Percentiles rank a stretch among this genome's conserved stretches.
Conservation (phyloP, 1,140 invertebrate genomes). For the Drosophila nannoptera region DNA sequence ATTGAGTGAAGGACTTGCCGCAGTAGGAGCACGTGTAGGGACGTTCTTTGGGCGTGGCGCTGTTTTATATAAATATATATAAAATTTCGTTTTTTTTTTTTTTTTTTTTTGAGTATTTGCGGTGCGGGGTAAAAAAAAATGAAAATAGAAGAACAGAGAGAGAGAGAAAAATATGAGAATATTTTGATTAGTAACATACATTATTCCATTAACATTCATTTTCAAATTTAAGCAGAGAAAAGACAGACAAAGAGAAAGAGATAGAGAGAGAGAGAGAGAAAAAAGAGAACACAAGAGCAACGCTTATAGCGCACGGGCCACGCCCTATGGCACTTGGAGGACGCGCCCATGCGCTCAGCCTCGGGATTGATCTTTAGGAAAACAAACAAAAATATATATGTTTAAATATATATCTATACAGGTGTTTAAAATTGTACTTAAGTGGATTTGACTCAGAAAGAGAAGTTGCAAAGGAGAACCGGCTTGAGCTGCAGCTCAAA, state of each 20-base stretch:
- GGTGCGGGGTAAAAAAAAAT: constrained; percentile 55
- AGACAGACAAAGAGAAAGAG: background rate
- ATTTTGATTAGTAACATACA: constrained; percentile 72
- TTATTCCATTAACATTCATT: constrained; percentile 29
- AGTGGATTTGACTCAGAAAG: background rate
- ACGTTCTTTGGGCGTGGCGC: constrained; percentile 78
- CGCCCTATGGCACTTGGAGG: constrained; percentile 82
- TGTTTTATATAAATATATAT: constrained; percentile 35
- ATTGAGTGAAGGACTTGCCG: constrained; percentile 84
- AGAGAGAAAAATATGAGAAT: constrained; percentile 67
- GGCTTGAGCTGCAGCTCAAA: background rate
- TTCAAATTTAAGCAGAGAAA: constrained; percentile 34
- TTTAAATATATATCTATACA: constrained; percentile 66
- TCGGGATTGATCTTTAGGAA: constrained; percentile 55
- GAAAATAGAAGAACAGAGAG: constrained; percentile 43
- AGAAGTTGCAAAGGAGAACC: background rate
- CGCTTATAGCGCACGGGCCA: constrained; percentile 86
- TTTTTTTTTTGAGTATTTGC: constrained; percentile 28
- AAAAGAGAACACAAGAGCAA: constrained; percentile 81
- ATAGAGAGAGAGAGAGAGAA: background rate
- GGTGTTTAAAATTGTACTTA: constrained; percentile 45
- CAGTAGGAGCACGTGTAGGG: constrained; percentile 85
- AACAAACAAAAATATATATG: constrained; percentile 67
- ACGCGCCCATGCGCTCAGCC: constrained; percentile 81
- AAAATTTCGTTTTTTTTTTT: constrained; percentile 2